A percentile compares a stretch with the other conserved stretches of the same genome.
phyloP scores from a whole-genome alignment of 2,888 invertebrate species.

The Rhingia campestris region DNA sequence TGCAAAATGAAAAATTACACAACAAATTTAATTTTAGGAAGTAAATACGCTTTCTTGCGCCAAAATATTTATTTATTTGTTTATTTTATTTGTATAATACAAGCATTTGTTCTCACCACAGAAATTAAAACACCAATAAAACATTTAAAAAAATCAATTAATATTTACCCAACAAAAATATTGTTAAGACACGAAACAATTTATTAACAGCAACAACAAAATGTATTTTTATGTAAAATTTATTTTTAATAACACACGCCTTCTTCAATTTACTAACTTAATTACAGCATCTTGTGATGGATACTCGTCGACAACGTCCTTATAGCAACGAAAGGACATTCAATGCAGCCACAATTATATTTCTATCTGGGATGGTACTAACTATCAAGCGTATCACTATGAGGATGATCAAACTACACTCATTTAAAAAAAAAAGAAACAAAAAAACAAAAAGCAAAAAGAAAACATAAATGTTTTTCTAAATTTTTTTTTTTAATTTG shows the following conservation, averaged over 20 bases:
- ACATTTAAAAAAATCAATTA: conserved; percentile 11
- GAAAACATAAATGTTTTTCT: conserved; percentile 4
- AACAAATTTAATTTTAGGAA: conserved; percentile 36
- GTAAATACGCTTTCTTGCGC: conserved; percentile 56
- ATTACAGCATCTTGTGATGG: conserved; percentile 89
- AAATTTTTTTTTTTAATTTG: conserved; percentile 21
- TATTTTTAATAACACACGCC: conserved; percentile 68
- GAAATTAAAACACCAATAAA: conserved; percentile 12
- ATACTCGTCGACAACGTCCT: conserved; percentile 88
- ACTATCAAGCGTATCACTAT: conserved; percentile 76
- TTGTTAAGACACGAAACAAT: background rate
- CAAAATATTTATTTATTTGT: conserved; percentile 8
- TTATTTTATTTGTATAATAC: conserved; percentile 46
- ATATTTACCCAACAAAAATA: background rate
- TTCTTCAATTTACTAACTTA: conserved; percentile 76
- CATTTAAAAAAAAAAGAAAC: conserved; percentile 63
- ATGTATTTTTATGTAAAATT: conserved; percentile 45
- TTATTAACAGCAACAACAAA: conserved; percentile 31
- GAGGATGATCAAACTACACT: conserved; percentile 77
- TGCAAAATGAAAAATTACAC: conserved; percentile 59
- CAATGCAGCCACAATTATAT: conserved; percentile 77
- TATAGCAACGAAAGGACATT: conserved; percentile 83
- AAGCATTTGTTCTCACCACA: conserved; percentile 39
- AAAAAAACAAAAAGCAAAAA: background rate
- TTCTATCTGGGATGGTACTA: conserved; percentile 77